These are phyloP conservation scores for Delichon dasypus DNA, from an alignment of 2,797 vertebrate species.

Conservation along the genomic window DNA sequence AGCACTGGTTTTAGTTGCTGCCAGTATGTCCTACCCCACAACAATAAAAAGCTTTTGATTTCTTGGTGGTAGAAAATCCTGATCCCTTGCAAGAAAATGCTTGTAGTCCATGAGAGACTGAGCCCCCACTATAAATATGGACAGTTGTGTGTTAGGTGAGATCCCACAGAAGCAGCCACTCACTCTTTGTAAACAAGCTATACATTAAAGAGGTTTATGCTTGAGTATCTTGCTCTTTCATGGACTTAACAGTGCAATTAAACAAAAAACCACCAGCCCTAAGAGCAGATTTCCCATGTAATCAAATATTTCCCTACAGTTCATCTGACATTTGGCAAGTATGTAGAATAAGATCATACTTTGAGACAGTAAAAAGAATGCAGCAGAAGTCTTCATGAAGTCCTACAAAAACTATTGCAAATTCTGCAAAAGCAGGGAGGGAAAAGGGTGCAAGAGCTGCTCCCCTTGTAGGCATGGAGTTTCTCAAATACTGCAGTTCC, in stretches of 20 bases:
- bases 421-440: background rate
- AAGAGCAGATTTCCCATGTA: background rate
- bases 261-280: background rate
- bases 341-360: background rate
- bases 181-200: background rate
- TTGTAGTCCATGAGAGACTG: background rate
- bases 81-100: background rate
- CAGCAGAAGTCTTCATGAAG: background rate
- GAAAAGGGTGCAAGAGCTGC: background rate
- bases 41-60: background rate
- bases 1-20: background rate
- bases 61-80: background rate
- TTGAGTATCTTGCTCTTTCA: background rate
- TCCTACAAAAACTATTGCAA: background rate
- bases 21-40: background rate
- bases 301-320: background rate
- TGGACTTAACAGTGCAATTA: background rate
- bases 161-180: background rate
- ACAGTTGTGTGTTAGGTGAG: background rate
- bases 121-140: background rate
- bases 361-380: background rate
- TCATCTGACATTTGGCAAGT: background rate
- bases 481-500: background rate
- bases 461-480: background rate
- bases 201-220: background rate